These are phyloP conservation scores for Cerceris rybyensis DNA, from an alignment of 2,888 invertebrate genomes.

Conservation along the genomic window DNA sequence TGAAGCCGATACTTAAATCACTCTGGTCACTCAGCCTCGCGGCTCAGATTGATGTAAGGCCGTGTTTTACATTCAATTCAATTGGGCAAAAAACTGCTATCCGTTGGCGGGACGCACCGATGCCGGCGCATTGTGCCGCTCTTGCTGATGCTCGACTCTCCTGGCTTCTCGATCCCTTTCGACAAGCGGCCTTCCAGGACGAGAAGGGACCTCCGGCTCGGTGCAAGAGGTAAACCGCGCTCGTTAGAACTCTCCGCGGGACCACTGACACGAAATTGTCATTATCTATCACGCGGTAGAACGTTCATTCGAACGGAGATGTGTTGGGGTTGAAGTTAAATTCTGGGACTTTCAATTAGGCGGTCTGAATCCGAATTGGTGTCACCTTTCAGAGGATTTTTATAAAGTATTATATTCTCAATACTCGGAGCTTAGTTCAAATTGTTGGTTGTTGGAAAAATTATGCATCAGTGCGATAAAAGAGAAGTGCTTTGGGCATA, in stretches of 20 bases:
- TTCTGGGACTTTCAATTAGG: too few species aligned
- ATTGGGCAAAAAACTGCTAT: slow-evolving; percentile 81
- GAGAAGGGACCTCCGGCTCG: slow-evolving; percentile 46
- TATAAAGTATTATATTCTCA: too few species aligned
- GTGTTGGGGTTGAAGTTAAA: too few species aligned
- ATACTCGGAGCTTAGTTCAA: too few species aligned
- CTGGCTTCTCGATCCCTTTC: slow-evolving; percentile 33
- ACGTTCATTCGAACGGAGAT: neutral
- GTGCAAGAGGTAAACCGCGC: slow-evolving; percentile 56
- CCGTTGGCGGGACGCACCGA: slow-evolving; percentile 62
- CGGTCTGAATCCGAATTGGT: too few species aligned
- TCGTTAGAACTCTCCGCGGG: slow-evolving; percentile 62
- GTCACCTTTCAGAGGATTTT: too few species aligned
- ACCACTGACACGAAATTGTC: slow-evolving; percentile 68
- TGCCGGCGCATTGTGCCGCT: slow-evolving; percentile 58
- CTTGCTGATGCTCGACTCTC: slow-evolving; percentile 7
- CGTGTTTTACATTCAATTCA: slow-evolving; percentile 82
- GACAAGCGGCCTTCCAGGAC: slow-evolving; percentile 33
- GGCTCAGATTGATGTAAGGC: slow-evolving; percentile 81
- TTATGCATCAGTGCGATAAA: too few species aligned
- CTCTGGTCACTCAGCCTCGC: slow-evolving; percentile 80
- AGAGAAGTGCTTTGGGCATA: too few species aligned
- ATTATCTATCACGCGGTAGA: slow-evolving; percentile 64
- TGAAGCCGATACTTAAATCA: slow-evolving; percentile 78
- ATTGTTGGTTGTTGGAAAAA: too few species aligned